Evolutionary conservation across 30 jellyfish, hydroid and myxozoan genomes (phyloP).

Genomic region (Aurelia sp.): DNA sequence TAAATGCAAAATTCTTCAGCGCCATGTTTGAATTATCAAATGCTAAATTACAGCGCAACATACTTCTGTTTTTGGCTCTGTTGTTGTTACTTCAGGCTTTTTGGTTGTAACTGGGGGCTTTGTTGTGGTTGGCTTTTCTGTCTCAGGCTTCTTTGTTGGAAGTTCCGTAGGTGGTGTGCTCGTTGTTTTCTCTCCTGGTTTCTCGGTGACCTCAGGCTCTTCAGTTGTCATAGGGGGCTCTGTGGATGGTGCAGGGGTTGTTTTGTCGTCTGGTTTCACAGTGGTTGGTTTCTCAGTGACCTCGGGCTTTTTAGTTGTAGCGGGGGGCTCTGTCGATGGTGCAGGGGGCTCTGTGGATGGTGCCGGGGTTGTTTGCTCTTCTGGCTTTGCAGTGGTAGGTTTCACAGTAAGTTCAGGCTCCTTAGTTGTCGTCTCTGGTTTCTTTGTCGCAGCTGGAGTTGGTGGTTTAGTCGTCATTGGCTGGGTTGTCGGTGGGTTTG

Average conservation of each 20-base stretch:
- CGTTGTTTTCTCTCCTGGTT: too few species aligned
- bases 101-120: background rate
- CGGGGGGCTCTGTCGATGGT: background rate
- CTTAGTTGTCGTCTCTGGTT: slow-evolving; percentile 3
- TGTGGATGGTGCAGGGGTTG: background rate
- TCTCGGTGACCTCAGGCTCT: background rate
- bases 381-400: background rate
- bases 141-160: too few species aligned
- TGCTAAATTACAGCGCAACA: too few species aligned
- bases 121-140: background rate
- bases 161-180: too few species aligned
- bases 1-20: too few species aligned
- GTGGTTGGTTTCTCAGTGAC: background rate
- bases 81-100: background rate
- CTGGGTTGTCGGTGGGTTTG: slow-evolving; percentile 27
- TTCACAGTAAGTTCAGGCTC: background rate
- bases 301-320: slow-evolving; percentile 3
- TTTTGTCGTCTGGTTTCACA: background rate
- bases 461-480: slow-evolving; percentile 30
- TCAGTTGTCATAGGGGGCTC: background rate
- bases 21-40: too few species aligned
- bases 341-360: background rate
- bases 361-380: background rate
- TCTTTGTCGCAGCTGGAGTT: slow-evolving; percentile 19
- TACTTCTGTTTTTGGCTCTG: background rate